Base-by-base conservation (phyloP, 2,797 vertebrate genomes). In the Astyanax mexicanus region DNA sequence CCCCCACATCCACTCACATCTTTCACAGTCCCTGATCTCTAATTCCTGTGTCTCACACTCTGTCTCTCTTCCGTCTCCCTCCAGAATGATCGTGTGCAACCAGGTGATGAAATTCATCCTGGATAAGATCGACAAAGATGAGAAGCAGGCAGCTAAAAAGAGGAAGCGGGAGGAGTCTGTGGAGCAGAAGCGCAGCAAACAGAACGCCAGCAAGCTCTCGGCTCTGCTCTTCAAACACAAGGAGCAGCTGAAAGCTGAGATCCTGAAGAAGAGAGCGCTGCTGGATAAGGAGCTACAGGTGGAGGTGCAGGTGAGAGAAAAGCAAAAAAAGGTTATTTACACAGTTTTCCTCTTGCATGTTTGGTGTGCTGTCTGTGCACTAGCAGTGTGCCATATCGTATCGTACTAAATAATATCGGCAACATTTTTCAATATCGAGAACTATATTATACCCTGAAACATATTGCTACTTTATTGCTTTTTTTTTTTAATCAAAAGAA, bases 41-140 rank as follows among this genome's bases (percentile, higher is more conserved):
- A n/a, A n/a, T n/a, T n/a, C n/a, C n/a, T n/a, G n/a, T n/a, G n/a
- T n/a, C n/a, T n/a, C 4, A 38, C 47, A 25, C 19, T 11, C 12
- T 38, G 44, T 75, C 29, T 58, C 21, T 58, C 21, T 8, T 13
- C 55, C 44, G n/a, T 86, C 78, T 81, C 66, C 81, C 70, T 35
- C 27, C 86, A 99, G 98, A 87, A 97, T 99, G 96, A 97, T 98
- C 54, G 97, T 98, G 70, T 99, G 98, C 92, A 99, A 98, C 92
- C 97, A 99, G 92, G 97, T 99, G 88, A 97, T 99, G 96, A 99
- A 99, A 89, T 99, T 94, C 82, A 96, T 99, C 86, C 93, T 99
- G 69, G 98, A 99, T 92, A 99, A 98, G 90, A 99, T 99, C 32
- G 98, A 99, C 90, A 98, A 99, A 90, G 97, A 99, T 42, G 98